These are phyloP conservation scores for Falco columbarius DNA, from an alignment of 2,797 vertebrate genomes.

Conservation along the genomic window DNA sequence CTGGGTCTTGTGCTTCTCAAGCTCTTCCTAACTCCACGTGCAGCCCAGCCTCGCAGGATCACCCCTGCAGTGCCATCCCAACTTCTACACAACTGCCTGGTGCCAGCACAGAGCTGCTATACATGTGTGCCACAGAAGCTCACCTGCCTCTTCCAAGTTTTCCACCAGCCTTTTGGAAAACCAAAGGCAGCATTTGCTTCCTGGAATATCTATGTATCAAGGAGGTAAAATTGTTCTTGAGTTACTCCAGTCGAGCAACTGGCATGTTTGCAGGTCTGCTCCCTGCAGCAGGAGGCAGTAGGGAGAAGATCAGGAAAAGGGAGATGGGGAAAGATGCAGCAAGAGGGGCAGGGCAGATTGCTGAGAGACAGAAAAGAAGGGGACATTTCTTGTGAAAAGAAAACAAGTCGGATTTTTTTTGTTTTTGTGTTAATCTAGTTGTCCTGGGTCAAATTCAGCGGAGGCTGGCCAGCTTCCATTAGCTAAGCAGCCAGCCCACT, in stretches of 20 bases:
- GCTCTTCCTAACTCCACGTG: background rate
- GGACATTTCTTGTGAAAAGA: background rate
- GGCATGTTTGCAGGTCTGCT: background rate
- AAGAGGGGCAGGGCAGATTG: background rate
- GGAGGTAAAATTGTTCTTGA: background rate
- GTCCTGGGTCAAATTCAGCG: background rate
- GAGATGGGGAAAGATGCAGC: background rate
- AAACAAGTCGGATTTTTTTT: background rate
- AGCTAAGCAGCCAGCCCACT: slow-evolving; percentile 1
- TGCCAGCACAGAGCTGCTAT: background rate
- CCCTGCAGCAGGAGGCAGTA: background rate
- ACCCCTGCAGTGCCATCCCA: background rate
- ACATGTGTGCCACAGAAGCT: background rate
- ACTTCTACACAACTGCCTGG: accelerated
- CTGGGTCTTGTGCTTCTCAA: background rate
- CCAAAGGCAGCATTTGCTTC: background rate
- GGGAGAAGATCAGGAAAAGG: background rate
- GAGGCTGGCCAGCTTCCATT: background rate
- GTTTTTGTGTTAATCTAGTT: background rate
- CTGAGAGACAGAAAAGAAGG: background rate
- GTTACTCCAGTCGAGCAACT: background rate
- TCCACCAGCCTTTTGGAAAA: background rate
- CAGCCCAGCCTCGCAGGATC: background rate
- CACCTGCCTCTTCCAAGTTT: background rate
- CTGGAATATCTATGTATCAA: background rate